Evolutionary conservation across 1,140 invertebrate species (phyloP).

Genomic region (Ruditapes philippinarum): DNA sequence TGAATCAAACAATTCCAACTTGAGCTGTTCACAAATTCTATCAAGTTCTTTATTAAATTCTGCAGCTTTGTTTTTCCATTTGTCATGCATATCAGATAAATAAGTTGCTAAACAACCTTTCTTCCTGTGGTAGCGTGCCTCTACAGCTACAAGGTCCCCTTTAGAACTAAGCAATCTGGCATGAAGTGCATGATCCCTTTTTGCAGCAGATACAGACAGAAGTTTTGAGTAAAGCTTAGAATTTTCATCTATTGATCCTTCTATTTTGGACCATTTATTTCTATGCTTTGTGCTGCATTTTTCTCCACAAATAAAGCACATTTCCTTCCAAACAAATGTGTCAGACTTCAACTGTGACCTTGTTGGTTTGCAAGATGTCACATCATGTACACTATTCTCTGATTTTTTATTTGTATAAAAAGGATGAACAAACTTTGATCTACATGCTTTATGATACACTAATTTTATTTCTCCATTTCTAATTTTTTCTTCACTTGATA

Average conservation of each 20-base stretch:
- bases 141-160: neutral
- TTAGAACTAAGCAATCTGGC: neutral
- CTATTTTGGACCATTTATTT: neutral
- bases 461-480: neutral
- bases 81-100: neutral
- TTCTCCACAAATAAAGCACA: no score
- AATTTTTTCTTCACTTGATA: neutral
- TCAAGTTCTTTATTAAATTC: no score
- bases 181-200: neutral
- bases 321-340: neutral
- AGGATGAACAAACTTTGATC: slow-evolving; percentile 2
- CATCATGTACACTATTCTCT: neutral
- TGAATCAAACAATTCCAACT: neutral
- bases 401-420: neutral
- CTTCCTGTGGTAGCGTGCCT: slow-evolving; percentile 12
- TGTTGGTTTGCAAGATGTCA: neutral
- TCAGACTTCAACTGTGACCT: neutral
- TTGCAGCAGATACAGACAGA: neutral
- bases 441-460: slow-evolving; percentile 14
- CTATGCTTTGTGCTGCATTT: neutral
- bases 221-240: neutral
- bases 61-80: no score
- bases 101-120: neutral
- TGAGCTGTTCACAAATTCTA: neutral
- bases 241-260: neutral